Percentiles rank a stretch among this genome's conserved stretches.
Conservation (phyloP, 2,113 vertebrate genomes). For the Phalacrocorax aristotelis region DNA sequence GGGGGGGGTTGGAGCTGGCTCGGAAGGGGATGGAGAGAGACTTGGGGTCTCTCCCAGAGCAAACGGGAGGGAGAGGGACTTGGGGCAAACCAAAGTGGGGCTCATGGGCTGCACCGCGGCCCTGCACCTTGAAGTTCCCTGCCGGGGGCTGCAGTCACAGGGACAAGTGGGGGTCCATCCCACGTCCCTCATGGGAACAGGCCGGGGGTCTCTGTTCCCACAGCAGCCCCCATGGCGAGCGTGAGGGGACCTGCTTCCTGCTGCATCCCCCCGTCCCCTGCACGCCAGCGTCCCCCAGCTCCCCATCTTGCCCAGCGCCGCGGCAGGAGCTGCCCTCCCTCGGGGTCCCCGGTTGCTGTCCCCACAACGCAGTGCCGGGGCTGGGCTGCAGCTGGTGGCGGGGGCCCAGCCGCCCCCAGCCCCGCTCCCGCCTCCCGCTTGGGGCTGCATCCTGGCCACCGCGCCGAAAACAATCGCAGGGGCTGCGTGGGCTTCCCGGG, state of each 20-base stretch:
- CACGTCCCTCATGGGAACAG: not conserved
- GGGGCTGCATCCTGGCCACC: not conserved
- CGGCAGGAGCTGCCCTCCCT: not conserved
- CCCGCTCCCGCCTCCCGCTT: not conserved
- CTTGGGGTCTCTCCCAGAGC: too few species aligned
- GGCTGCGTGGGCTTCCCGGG: not conserved
- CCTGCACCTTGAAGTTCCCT: not conserved
- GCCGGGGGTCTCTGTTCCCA: not conserved
- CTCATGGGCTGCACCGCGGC: too few species aligned
- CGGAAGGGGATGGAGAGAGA: not conserved
- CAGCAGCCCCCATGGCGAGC: fast-evolving
- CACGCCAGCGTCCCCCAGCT: not conserved
- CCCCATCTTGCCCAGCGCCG: not conserved
- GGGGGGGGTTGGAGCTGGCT: not conserved
- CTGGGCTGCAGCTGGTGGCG: too few species aligned
- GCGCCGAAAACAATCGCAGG: not conserved
- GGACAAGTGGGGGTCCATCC: not conserved
- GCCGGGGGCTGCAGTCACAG: not conserved
- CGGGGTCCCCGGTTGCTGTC: not conserved
- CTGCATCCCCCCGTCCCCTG: fast-evolving
- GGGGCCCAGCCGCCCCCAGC: not conserved
- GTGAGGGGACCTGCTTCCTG: not conserved
- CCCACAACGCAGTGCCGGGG: not conserved
- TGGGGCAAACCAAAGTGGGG: not conserved
- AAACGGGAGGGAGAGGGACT: too few species aligned